Evolutionary conservation across 2,888 invertebrate genomes (phyloP).

Genomic region (Leuctra nigra): DNA sequence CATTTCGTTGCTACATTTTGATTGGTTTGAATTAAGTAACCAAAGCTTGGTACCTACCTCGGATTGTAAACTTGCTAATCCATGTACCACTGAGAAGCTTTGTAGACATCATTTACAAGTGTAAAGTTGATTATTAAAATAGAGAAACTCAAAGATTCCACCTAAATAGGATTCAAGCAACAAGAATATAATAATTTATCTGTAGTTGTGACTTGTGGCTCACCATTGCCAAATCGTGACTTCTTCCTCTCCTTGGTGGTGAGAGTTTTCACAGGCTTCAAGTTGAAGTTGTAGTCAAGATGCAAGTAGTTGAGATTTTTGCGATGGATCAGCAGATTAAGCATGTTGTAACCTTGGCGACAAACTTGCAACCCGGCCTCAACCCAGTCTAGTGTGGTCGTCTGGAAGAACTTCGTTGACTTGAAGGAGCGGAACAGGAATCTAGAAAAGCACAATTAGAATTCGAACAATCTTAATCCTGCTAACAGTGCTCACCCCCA

Average conservation of each 20-base stretch:
- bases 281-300: constrained; percentile 99
- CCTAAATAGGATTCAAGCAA: too few species aligned
- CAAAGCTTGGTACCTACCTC: too few species aligned
- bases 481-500: too few species aligned
- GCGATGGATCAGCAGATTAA: constrained; percentile 96
- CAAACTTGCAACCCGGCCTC: constrained; percentile 98
- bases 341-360: constrained; percentile 99
- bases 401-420: constrained; percentile 99
- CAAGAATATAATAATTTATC: too few species aligned
- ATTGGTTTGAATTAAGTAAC: not conserved
- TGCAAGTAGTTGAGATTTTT: constrained; percentile 99
- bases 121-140: too few species aligned
- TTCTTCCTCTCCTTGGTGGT: constrained; percentile 99
- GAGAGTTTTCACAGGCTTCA: constrained; percentile 98
- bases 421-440: constrained; percentile 98
- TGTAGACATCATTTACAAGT: too few species aligned
- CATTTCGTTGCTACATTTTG: not conserved
- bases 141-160: too few species aligned
- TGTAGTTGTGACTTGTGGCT: too few species aligned
- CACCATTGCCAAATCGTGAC: constrained; percentile 91
- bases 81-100: too few species aligned
- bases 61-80: too few species aligned
- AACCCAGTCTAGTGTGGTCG: constrained; percentile 98
- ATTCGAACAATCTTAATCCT: too few species aligned
- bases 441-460: constrained; percentile 38